Evolutionary conservation across 2,888 invertebrate species (phyloP).

Genomic region (Agrotis clavis): DNA sequence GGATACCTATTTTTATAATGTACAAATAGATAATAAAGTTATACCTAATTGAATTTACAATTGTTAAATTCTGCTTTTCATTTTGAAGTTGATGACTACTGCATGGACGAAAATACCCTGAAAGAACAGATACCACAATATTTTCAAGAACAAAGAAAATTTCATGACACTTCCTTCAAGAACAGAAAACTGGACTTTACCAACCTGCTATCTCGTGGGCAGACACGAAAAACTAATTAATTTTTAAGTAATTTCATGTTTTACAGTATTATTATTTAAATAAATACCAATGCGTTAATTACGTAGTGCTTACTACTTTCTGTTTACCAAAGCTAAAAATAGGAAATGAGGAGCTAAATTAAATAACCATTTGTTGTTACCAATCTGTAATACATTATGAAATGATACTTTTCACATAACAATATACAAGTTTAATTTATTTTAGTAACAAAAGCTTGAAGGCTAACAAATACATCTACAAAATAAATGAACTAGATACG

Average conservation of each 20-base stretch:
- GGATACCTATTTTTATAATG: slow-evolving; percentile 21
- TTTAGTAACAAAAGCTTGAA: slow-evolving; percentile 78
- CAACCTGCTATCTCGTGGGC: not conserved
- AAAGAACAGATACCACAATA: not conserved
- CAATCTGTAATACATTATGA: slow-evolving; percentile 82
- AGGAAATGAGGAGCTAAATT: slow-evolving; percentile 46
- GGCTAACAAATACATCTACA: slow-evolving; percentile 80
- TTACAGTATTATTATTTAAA: slow-evolving; percentile 7
- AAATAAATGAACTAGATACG: slow-evolving; percentile 78
- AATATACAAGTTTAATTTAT: slow-evolving; percentile 79
- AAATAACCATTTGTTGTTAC: slow-evolving; percentile 74
- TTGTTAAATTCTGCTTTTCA: slow-evolving; percentile 22
- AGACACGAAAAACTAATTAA: not conserved
- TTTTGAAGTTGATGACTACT: not conserved
- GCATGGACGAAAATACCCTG: not conserved
- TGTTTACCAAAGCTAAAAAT: slow-evolving; percentile 8
- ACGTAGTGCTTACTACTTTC: not conserved
- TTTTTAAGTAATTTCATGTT: not conserved
- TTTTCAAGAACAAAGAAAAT: not conserved
- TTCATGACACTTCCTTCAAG: not conserved
- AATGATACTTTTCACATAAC: slow-evolving; percentile 81
- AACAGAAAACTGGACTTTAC: slow-evolving; percentile 2
- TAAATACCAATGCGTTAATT: not conserved
- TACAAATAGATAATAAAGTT: slow-evolving; percentile 16
- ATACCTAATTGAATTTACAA: slow-evolving; percentile 20